Base-by-base conservation (phyloP, 2,797 vertebrate genomes). In the Oceanodroma leucorhoa region DNA sequence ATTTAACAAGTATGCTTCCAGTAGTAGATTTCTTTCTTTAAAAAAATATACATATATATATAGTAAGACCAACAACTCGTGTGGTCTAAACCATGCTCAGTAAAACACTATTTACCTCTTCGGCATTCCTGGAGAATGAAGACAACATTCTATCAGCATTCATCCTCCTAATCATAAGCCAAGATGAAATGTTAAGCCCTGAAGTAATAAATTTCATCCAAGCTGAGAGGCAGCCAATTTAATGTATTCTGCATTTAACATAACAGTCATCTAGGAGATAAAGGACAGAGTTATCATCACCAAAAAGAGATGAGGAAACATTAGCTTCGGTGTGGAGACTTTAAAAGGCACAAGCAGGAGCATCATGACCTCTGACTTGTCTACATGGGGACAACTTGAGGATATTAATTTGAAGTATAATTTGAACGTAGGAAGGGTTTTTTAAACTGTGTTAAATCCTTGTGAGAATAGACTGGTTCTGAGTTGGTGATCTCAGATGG, bases 141-240 rank as follows among this genome's bases (percentile, higher is more conserved):
- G 87, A 70, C 32, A 95, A 94, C 77, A 32, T 48, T 94, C 83
- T 91, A 89, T 96, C 84, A 87, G 53, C 89, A 87, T 95, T 97
- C 89, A 92, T 71, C 53, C 76, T 93, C 87, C 69, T 84, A 73
- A 86, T 77, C 69, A 83, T 75, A 90, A 87, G 46, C 64, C 82
- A 89, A 97, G 91, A 94, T 91, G 83, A 97, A 95, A 94, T 89
- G 38, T 82, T 95, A 95, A 95, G 90, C 91, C 91, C 92, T 81
- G 67, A 62, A 87, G 94, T 93, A 75, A 93, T 64, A 94, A 84
- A 88, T 73, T 93, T 90, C 78, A 96, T 93, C 93, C 90, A 83
- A 93, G 89, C 50, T 24, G 70, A 91, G 62, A 96, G 90, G 38
- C n/a, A 90, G 95, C 83, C 91, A 83, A 77, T 77, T 93, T 87